phyloP scores from a whole-genome alignment of 2,888 invertebrate species.

The Drosophila acutilabella region DNA sequence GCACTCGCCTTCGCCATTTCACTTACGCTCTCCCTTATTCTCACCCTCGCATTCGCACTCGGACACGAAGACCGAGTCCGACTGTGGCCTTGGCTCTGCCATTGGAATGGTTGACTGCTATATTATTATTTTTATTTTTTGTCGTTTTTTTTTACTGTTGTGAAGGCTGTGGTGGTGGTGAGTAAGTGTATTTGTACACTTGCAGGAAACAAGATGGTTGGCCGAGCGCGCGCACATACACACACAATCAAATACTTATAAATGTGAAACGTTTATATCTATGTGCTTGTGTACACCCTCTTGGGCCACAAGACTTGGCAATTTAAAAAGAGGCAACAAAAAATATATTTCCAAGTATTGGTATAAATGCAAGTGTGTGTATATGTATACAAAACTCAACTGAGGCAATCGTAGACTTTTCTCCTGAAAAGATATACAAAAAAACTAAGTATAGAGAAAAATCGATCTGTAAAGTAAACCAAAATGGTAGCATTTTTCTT shows the following conservation, averaged over 20 bases:
- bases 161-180: slow-evolving; percentile 33
- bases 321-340: slow-evolving; percentile 30
- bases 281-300: slow-evolving; percentile 56
- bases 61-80: slow-evolving; percentile 24
- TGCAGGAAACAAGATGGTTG: slow-evolving; percentile 74
- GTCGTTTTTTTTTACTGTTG: slow-evolving; percentile 1
- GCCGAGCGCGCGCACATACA: slow-evolving; percentile 31
- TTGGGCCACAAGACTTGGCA: slow-evolving; percentile 22
- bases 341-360: slow-evolving; percentile 16
- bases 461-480: background rate
- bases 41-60: slow-evolving; percentile 22
- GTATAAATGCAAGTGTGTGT: no score
- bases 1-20: slow-evolving; percentile 4
- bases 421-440: background rate
- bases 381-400: background rate
- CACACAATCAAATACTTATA: slow-evolving; percentile 9
- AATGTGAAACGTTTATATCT: slow-evolving; percentile 24
- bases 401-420: background rate
- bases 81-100: slow-evolving; percentile 42
- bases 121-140: slow-evolving; percentile 1
- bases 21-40: background rate
- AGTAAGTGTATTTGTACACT: slow-evolving; percentile 34
- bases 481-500: background rate
- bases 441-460: slow-evolving; percentile 1
- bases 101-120: slow-evolving; percentile 25